Evolutionary conservation across 1,140 invertebrate genomes (phyloP).

Genomic region (Helicoverpa armigera): DNA sequence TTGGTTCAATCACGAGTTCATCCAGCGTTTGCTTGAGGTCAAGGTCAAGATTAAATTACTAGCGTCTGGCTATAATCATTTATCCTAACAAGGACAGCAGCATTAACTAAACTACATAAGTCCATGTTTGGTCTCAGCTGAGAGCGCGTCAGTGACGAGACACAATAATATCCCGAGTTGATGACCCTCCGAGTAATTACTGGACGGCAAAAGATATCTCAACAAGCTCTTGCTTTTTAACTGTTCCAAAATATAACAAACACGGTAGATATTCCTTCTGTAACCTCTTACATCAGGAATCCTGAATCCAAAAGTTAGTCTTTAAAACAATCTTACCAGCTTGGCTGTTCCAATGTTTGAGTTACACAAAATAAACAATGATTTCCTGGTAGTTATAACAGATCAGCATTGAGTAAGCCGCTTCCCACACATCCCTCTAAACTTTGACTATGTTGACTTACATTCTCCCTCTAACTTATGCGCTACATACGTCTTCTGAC

Average conservation of each 20-base stretch:
- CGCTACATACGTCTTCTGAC: too few relatives aligned
- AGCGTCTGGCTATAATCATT: constrained; percentile 39
- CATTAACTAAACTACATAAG: constrained; percentile 12
- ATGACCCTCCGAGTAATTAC: constrained; percentile 19
- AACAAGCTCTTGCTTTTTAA: constrained; percentile 20
- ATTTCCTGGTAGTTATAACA: too few relatives aligned
- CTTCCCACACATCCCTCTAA: too few relatives aligned
- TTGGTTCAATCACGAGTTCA: constrained; percentile 52
- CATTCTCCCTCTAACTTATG: too few relatives aligned
- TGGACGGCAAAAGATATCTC: background rate
- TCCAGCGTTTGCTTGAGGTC: constrained; percentile 24
- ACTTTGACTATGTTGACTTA: too few relatives aligned
- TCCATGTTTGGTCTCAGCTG: constrained; percentile 5
- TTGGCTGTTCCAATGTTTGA: too few relatives aligned
- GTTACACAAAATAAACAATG: too few relatives aligned
- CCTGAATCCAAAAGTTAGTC: too few relatives aligned
- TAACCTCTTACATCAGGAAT: too few relatives aligned
- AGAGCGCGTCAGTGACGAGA: constrained; percentile 5
- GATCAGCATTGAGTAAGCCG: too few relatives aligned
- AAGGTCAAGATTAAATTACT: constrained; percentile 30
- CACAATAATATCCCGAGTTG: constrained; percentile 44
- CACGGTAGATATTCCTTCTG: too few relatives aligned
- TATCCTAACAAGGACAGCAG: constrained; percentile 21
- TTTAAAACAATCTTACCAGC: background rate
- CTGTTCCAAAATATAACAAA: too few relatives aligned